A percentile compares a stretch with the other conserved stretches of the same genome.
phyloP scores from a whole-genome alignment of 1,140 invertebrate species.

The Octopus sinensis region DNA sequence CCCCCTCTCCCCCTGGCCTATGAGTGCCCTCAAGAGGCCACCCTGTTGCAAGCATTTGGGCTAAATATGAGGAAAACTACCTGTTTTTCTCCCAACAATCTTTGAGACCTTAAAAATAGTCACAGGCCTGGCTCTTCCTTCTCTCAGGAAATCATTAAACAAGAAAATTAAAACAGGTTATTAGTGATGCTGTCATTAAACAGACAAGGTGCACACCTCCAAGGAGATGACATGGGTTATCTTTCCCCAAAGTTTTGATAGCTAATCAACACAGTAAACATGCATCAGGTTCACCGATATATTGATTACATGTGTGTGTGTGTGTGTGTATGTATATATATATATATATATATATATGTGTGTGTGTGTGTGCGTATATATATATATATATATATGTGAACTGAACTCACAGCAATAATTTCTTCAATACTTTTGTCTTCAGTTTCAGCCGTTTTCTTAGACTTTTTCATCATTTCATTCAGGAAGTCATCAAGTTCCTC shows the following conservation, averaged over 20 bases:
- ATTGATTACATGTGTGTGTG: not conserved
- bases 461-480: conserved; percentile 23
- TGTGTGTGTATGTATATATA: not conserved
- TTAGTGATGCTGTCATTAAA: too few species aligned
- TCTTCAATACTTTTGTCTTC: conserved; percentile 29
- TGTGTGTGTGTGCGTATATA: not conserved
- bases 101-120: too few species aligned
- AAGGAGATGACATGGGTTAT: not conserved
- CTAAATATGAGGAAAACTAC: too few species aligned
- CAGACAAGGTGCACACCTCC: too few species aligned
- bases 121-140: too few species aligned
- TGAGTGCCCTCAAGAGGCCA: too few species aligned
- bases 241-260: not conserved
- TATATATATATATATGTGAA: not conserved
- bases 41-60: too few species aligned
- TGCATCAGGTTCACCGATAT: too few species aligned
- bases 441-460: conserved; percentile 10
- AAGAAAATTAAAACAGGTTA: too few species aligned
- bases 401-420: conserved; percentile 24
- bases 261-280: not conserved
- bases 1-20: too few species aligned
- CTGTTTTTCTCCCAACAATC: too few species aligned
- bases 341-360: not conserved
- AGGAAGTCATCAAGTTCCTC: conserved; percentile 33
- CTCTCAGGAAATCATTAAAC: too few species aligned